These are phyloP conservation scores for Acanthacorydalis orientalis DNA, from an alignment of 2,888 invertebrate genomes.

Conservation along the genomic window DNA sequence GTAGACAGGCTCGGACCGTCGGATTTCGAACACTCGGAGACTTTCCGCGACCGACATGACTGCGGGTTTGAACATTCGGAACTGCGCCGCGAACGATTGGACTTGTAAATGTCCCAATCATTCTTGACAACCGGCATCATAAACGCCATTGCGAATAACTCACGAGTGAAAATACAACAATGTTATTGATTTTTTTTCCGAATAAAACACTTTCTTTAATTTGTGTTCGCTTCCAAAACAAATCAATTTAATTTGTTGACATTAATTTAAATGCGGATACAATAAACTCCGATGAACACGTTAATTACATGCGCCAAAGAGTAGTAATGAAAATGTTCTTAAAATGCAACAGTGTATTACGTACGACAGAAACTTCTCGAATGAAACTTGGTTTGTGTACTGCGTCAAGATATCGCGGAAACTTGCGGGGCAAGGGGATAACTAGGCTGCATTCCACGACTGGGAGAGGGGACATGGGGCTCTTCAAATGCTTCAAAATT, in stretches of 20 bases:
- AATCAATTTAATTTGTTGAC: neutral
- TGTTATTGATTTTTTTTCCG: neutral
- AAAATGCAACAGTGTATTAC: too few species aligned
- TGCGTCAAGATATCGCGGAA: too few species aligned
- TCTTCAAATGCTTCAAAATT: too few species aligned
- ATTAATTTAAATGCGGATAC: neutral
- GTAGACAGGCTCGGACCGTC: slow-evolving; percentile 55
- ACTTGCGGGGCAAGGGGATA: too few species aligned
- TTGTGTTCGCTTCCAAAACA: neutral
- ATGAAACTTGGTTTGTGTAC: too few species aligned
- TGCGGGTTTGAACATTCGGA: slow-evolving; percentile 54
- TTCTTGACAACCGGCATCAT: slow-evolving; percentile 92
- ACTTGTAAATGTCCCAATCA: slow-evolving; percentile 85
- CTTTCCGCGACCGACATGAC: slow-evolving; percentile 48
- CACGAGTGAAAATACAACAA: slow-evolving; percentile 4
- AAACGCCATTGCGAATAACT: slow-evolving; percentile 56
- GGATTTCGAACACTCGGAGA: slow-evolving; percentile 55
- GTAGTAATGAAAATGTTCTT: too few species aligned
- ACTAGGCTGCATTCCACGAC: too few species aligned
- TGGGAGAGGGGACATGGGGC: too few species aligned
- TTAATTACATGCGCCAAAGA: neutral
- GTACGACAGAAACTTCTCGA: too few species aligned
- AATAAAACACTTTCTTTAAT: neutral
- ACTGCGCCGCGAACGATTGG: slow-evolving; percentile 54
- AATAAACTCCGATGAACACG: neutral